Evolutionary conservation across 2,888 invertebrate species (phyloP), one percentile per base, ranked within the genome.

Genomic region (Trichacis sp.): DNA sequence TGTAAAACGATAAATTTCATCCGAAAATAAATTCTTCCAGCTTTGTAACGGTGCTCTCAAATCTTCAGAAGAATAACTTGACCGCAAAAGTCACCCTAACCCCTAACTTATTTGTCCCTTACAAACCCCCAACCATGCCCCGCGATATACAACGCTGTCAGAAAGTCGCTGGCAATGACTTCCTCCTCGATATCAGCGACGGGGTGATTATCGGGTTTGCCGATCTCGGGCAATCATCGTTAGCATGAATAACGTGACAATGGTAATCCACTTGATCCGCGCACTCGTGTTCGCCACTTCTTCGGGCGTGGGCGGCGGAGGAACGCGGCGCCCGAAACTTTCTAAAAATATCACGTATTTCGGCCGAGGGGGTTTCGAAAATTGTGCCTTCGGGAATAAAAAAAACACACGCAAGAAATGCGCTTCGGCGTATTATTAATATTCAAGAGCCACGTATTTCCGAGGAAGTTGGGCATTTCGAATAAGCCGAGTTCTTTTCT

Each of bases 101-200:
- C n/a, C n/a, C 54, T 43, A 54, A 50, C 54, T 63, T 60, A 58
- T 64, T 60, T 64, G 67, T 64, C 47, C 38, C 56, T 14, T 8
- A 15, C 58, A 20, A 54, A 64, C n/a, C n/a, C n/a, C 64, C 68
- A 58, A 52, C 60, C n/a, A 2, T 33, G 33, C 56, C 55, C 52
- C 56, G 59, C 53, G 56, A 81, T 81, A 79, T 81, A 81, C 81
- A 80, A 81, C 79, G 77, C 81, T 81, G 81, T 81, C 81, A 80
- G 79, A 81, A 78, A 79, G 78, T 81, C 80, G 80, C 75, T 78
- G 77, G 77, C 76, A 78, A 79, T 78, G 80, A 80, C 79, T 80
- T 78, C 79, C 80, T 79, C 77, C 79, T 78, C 77, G 76, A 81
- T 81, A n/a, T 81, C 78, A 78, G 78, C 79, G 80, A 81, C 81